Evolutionary conservation across 2,797 vertebrate species (phyloP).

Genomic region (Alectoris magna): DNA sequence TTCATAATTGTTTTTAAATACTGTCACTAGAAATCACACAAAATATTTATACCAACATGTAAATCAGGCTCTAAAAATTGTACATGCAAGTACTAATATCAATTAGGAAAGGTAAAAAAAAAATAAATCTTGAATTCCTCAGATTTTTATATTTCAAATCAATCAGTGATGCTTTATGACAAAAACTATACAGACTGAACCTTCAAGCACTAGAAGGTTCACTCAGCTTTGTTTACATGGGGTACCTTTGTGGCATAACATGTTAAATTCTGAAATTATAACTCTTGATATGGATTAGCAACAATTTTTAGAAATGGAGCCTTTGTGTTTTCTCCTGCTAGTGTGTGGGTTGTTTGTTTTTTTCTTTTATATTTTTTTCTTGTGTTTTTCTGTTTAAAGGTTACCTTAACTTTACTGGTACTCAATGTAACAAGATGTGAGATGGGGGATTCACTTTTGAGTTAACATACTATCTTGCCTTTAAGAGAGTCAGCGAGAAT

Average conservation of each 20-base stretch:
- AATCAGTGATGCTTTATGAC: neutral
- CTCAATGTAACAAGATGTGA: neutral
- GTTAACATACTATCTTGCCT: neutral
- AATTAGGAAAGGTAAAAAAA: neutral
- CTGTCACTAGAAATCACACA: neutral
- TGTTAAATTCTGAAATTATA: neutral
- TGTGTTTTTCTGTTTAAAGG: neutral
- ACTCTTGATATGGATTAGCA: neutral
- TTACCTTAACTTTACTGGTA: neutral
- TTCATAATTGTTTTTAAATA: neutral
- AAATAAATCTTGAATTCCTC: neutral
- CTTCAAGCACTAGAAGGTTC: neutral
- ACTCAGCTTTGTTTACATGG: neutral
- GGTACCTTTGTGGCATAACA: neutral
- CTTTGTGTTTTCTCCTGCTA: neutral
- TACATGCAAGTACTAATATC: neutral
- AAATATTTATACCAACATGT: neutral
- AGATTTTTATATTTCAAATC: neutral
- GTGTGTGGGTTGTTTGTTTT: rapidly evolving
- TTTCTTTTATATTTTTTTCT: neutral
- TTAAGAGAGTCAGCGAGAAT: neutral
- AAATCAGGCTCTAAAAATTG: neutral
- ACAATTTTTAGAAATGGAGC: neutral
- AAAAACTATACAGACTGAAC: neutral
- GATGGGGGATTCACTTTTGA: neutral